Evolutionary conservation across 2,888 invertebrate genomes (phyloP).

Genomic region (Tinea semifulvella): DNA sequence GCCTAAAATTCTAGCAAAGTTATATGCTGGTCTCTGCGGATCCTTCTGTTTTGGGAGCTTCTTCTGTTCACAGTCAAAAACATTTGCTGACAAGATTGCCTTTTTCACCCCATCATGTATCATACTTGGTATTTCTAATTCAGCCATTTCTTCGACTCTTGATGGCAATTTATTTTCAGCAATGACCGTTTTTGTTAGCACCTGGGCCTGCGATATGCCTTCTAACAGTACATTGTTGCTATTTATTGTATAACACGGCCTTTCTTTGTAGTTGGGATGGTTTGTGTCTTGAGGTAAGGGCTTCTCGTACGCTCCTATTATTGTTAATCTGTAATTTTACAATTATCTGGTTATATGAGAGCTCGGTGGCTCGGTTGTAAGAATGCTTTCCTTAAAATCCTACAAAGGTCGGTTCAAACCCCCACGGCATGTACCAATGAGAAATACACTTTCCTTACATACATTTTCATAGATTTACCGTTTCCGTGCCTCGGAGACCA

Average conservation of each 20-base stretch:
- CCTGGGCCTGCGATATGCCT: conserved; percentile 80
- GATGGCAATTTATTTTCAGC: conserved; percentile 70
- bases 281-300: conserved; percentile 57
- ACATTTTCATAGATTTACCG: too few species aligned
- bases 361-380: too few species aligned
- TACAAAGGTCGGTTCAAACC: too few species aligned
- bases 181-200: conserved; percentile 81
- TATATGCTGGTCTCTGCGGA: conserved; percentile 73
- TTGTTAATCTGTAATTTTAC: conserved; percentile 44
- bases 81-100: conserved; percentile 70
- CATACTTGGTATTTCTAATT: conserved; percentile 53
- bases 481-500: too few species aligned
- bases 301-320: conserved; percentile 50
- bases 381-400: too few species aligned
- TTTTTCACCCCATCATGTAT: conserved; percentile 70
- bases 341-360: too few species aligned
- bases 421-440: too few species aligned
- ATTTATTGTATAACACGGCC: conserved; percentile 66
- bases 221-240: conserved; percentile 73
- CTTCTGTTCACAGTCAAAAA: conserved; percentile 82
- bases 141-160: conserved; percentile 59
- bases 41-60: conserved; percentile 79
- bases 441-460: too few species aligned
- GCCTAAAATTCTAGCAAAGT: conserved; percentile 78
- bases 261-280: conserved; percentile 73